A percentile compares a stretch with the other conserved stretches of the same genome.
Evolutionary conservation across 2,888 invertebrate species (phyloP).

Genomic region (Brachynemurus nebulosus): DNA sequence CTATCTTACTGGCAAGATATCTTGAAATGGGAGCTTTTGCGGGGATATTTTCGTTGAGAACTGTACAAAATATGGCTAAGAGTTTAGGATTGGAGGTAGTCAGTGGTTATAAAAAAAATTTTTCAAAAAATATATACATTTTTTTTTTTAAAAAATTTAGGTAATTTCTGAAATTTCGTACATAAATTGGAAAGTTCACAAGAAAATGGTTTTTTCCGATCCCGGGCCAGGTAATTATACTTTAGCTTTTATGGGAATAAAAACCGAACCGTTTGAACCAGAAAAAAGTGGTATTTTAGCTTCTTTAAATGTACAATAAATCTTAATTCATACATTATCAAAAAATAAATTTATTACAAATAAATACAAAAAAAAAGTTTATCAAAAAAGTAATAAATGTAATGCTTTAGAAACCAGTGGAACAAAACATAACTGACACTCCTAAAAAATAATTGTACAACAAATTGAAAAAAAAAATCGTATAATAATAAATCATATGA

Average conservation of each 20-base stretch:
- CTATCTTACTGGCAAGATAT: neutral
- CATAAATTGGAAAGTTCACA: conserved; percentile 30
- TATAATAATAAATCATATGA: too few species aligned
- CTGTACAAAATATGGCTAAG: neutral
- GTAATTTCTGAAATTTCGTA: conserved; percentile 30
- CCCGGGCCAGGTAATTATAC: conserved; percentile 37
- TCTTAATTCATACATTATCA: too few species aligned
- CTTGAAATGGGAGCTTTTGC: neutral
- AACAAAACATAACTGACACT: too few species aligned
- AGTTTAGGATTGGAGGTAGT: neutral
- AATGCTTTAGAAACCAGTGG: too few species aligned
- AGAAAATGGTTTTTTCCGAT: conserved; percentile 33
- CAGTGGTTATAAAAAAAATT: neutral
- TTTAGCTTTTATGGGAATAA: conserved; percentile 30
- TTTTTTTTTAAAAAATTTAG: conserved; percentile 12
- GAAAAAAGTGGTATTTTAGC: too few species aligned
- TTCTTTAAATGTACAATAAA: too few species aligned
- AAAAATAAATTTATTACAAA: too few species aligned
- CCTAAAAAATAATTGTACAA: too few species aligned
- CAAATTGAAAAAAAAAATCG: too few species aligned
- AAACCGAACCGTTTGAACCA: too few species aligned
- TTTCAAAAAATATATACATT: neutral
- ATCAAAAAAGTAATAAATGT: too few species aligned
- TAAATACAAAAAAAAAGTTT: too few species aligned
- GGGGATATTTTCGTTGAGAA: neutral